phyloP scores from a whole-genome alignment of 2,888 invertebrate genomes.

The Phyllotreta cruciferae region DNA sequence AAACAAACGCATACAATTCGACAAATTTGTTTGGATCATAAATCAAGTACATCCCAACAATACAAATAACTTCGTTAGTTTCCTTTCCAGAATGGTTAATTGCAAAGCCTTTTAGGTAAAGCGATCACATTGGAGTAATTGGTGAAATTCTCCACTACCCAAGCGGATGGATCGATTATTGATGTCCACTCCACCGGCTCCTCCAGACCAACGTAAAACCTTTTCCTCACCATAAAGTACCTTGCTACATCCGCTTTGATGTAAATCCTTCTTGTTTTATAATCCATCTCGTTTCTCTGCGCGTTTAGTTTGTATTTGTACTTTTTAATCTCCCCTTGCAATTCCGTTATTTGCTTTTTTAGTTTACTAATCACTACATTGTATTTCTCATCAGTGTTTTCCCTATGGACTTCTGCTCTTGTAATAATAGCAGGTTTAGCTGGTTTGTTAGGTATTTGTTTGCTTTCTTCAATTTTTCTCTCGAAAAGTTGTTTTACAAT shows the following conservation, averaged over 20 bases:
- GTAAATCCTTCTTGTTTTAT: background rate
- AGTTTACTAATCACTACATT: too few relatives aligned
- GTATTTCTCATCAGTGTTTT: too few relatives aligned
- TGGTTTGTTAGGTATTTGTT: background rate
- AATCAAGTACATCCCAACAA: too few relatives aligned
- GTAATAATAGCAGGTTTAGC: background rate
- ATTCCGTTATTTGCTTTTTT: background rate
- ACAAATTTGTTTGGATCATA: too few relatives aligned
- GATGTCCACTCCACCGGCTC: conserved; percentile 1
- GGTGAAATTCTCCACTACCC: too few relatives aligned
- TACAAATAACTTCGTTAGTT: too few relatives aligned
- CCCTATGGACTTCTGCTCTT: background rate
- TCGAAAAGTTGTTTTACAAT: background rate
- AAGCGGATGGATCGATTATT: background rate
- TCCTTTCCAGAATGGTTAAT: too few relatives aligned
- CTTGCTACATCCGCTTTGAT: conserved; percentile 10
- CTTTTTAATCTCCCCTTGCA: background rate
- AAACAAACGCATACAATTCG: too few relatives aligned
- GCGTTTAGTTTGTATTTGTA: background rate
- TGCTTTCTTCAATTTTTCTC: background rate
- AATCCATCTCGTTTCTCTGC: too few relatives aligned
- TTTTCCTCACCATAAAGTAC: background rate
- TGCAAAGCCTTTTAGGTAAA: too few relatives aligned
- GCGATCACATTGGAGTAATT: too few relatives aligned
- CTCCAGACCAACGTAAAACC: conserved; percentile 5